Conservation (phyloP, 2,888 invertebrate species). For the Nematopogon swammerdamellus region DNA sequence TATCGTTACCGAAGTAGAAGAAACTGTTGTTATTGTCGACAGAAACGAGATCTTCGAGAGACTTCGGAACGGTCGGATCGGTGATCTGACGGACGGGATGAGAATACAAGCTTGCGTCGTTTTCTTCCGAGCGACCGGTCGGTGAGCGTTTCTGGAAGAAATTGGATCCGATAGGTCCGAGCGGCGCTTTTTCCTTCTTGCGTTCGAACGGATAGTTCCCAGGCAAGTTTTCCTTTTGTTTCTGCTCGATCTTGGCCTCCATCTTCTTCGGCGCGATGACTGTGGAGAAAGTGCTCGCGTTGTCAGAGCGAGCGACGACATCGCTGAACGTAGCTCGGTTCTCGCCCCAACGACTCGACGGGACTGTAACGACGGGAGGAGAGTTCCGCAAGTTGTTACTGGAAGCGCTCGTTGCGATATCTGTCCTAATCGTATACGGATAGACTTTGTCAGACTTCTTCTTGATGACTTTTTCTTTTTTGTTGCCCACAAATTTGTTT, state of each 20-base stretch:
- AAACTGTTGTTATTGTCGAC: slow-evolving; percentile 11
- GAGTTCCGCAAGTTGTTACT: slow-evolving; percentile 11
- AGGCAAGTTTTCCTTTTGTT: slow-evolving; percentile 1
- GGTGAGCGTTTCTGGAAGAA: slow-evolving; percentile 11
- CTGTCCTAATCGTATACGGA: neutral
- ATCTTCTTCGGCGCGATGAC: slow-evolving; percentile 16
- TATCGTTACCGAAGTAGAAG: slow-evolving; percentile 6
- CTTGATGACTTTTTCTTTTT: slow-evolving; percentile 10
- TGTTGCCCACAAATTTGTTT: slow-evolving; percentile 12
- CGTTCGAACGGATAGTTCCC: neutral
- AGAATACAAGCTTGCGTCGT: neutral
- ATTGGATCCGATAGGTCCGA: slow-evolving; percentile 43
- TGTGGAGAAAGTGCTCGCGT: slow-evolving; percentile 17
- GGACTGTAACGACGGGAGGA: slow-evolving; percentile 24
- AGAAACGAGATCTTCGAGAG: neutral
- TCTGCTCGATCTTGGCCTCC: slow-evolving; percentile 12
- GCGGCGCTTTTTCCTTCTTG: slow-evolving; percentile 7
- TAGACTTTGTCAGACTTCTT: slow-evolving; percentile 14
- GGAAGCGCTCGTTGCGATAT: no score
- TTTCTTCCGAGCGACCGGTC: neutral
- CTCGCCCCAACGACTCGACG: slow-evolving; percentile 45
- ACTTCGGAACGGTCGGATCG: slow-evolving; percentile 4
- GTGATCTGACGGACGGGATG: slow-evolving; percentile 2
- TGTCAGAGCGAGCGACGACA: slow-evolving; percentile 54
- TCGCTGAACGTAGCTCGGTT: slow-evolving; percentile 58